Percentiles rank a stretch among this genome's conserved stretches.
Evolutionary conservation across 2,797 vertebrate species (phyloP).

Genomic region (Chromobotia macracanthus): DNA sequence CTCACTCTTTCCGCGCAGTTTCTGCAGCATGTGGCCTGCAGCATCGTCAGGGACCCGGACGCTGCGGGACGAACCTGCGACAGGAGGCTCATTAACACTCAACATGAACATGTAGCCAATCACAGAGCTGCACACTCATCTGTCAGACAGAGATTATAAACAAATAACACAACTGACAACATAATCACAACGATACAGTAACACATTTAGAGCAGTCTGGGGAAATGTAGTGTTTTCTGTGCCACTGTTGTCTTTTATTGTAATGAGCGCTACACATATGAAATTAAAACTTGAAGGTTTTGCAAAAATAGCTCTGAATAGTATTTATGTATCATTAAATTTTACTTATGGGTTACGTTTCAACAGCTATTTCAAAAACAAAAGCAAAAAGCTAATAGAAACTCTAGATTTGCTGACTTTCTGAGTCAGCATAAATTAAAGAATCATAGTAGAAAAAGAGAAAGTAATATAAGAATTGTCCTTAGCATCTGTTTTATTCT

Average conservation of each 20-base stretch:
- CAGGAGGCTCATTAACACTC: conserved; percentile 25
- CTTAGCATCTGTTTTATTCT: no score
- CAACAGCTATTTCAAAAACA: no score
- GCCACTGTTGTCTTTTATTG: neutral
- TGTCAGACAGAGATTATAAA: no score
- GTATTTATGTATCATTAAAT: no score
- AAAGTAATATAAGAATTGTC: neutral
- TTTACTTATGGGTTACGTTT: no score
- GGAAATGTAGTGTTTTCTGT: neutral
- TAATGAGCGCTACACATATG: neutral
- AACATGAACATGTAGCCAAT: neutral
- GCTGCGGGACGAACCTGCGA: conserved; percentile 86
- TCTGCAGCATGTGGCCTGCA: conserved; percentile 88
- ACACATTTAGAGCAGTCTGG: neutral
- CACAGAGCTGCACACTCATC: neutral
- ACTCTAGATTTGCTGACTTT: no score
- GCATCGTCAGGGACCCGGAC: conserved; percentile 85
- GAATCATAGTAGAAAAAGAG: neutral
- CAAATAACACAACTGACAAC: neutral
- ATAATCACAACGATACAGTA: neutral
- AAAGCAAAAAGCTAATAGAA: no score
- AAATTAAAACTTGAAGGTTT: neutral
- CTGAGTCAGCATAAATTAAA: no score
- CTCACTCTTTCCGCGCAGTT: conserved; percentile 92
- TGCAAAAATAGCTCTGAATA: neutral